phyloP scores from a whole-genome alignment of 2,113 vertebrate species.

The Acrocephalus arundinaceus region DNA sequence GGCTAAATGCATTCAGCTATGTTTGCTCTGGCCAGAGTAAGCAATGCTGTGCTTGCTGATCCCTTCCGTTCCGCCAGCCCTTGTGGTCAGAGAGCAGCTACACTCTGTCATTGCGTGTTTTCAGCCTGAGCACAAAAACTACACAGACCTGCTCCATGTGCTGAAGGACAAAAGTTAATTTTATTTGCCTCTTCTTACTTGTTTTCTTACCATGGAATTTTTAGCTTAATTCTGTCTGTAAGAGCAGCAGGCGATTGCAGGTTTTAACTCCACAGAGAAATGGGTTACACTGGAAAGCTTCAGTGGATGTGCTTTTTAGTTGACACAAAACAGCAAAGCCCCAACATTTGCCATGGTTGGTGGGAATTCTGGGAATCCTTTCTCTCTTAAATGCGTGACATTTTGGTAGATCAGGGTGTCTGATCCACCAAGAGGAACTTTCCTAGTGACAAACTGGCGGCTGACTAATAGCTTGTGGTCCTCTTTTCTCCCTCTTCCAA shows the following conservation, averaged over 20 bases:
- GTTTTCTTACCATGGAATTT: background rate
- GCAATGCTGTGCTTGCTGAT: background rate
- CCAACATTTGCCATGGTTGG: background rate
- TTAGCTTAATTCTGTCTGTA: background rate
- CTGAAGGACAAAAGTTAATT: background rate
- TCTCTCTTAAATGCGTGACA: background rate
- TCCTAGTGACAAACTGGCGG: background rate
- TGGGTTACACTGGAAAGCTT: background rate
- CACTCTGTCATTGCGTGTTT: background rate
- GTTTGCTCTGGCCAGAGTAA: background rate
- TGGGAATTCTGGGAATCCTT: background rate
- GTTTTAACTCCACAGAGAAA: background rate
- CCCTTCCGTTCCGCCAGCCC: background rate
- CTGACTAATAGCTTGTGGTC: background rate
- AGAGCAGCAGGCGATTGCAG: background rate
- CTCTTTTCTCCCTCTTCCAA: background rate
- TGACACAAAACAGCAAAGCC: background rate
- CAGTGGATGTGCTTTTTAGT: background rate
- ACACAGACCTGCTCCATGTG: background rate
- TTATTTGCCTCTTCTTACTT: background rate
- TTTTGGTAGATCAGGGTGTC: background rate
- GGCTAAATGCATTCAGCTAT: background rate
- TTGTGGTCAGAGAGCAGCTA: background rate
- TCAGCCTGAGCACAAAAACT: background rate
- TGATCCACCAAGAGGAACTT: background rate